phyloP scores from a whole-genome alignment of 2,113 vertebrate species.

The Chlorodrepanis virens region DNA sequence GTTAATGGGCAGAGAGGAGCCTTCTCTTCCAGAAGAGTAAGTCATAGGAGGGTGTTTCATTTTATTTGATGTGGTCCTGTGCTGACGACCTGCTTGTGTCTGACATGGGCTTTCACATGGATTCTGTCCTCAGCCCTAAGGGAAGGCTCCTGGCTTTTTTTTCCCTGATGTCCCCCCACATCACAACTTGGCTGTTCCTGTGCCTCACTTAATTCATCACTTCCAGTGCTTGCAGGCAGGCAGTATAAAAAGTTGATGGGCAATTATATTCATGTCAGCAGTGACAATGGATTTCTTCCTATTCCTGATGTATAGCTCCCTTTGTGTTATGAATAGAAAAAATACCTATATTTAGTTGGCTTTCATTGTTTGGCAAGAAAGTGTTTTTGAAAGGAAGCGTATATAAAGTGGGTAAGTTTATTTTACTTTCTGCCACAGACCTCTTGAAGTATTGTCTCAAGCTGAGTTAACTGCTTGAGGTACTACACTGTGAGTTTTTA shows the following conservation, averaged over 20 bases:
- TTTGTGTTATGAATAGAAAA: not conserved
- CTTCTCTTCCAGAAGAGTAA: not conserved
- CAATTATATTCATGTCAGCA: not conserved
- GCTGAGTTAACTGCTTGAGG: not conserved
- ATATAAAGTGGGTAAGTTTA: not conserved
- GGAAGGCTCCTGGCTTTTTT: not conserved
- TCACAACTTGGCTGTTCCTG: not conserved
- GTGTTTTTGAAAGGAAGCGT: not conserved
- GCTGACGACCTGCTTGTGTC: not conserved
- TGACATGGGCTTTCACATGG: not conserved
- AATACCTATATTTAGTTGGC: not conserved
- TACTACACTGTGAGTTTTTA: not conserved
- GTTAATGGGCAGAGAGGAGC: constrained; percentile 28
- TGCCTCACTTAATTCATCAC: not conserved
- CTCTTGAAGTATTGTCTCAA: not conserved
- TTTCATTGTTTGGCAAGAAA: not conserved
- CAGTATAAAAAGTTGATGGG: not conserved
- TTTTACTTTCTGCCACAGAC: not conserved
- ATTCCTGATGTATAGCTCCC: not conserved
- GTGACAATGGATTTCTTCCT: constrained; percentile 6
- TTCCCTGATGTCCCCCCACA: not conserved
- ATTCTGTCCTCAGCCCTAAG: not conserved
- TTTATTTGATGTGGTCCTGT: not conserved
- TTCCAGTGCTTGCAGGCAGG: not conserved
- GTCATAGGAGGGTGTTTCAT: not conserved